Evolutionary conservation across 2,797 vertebrate genomes (phyloP), one percentile per base, ranked within the genome.

Genomic region (Lagocephalus sceleratus): DNA sequence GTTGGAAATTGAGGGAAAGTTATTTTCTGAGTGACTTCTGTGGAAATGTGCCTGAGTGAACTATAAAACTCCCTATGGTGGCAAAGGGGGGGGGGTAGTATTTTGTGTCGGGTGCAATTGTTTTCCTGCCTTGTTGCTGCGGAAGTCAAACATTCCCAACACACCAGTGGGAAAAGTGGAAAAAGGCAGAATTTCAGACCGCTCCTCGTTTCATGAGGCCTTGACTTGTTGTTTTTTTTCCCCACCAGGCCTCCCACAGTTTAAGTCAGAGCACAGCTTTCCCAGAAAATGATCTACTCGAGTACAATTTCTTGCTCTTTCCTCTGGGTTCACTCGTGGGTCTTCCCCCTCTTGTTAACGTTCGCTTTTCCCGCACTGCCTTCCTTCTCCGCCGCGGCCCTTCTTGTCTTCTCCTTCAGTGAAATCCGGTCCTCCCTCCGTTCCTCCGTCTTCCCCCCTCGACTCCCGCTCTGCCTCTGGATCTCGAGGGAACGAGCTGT

Each of bases 181-280:
- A 69, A 6, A 38, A 10, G 32, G 17, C 39, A 17, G 39, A 65
- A 68, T 75, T 45, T 70, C 56, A 65, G 65, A 63, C 59, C 61
- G 62, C 63, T 70, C 62, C 63, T 39, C 67, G n/a, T n/a, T n/a
- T n/a, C n/a, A n/a, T n/a, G n/a, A n/a, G 63, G 41, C 54, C 54
- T 72, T 81, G 76, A 82, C 54, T 49, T 79, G 57, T 65, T 79
- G 78, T 5, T 7, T 4, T 73, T 56, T 76, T 68, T 63, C 57
- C 48, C 54, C 46, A 57, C 43, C 26, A 47, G 32, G 50, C 22
- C 61, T 69, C 74, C 48, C 67, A 75, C 51, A 64, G 15, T 78
- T 62, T 68, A 35, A 35, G 9, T 35, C 26, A 29, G 32, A 35
- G 32, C 14, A 48, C 25, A 63, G 40, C 46, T 56, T 55, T 50